A percentile compares a stretch with the other conserved stretches of the same genome.
Evolutionary conservation across 2,888 invertebrate genomes (phyloP).

Genomic region (Trissoscelio sp.): DNA sequence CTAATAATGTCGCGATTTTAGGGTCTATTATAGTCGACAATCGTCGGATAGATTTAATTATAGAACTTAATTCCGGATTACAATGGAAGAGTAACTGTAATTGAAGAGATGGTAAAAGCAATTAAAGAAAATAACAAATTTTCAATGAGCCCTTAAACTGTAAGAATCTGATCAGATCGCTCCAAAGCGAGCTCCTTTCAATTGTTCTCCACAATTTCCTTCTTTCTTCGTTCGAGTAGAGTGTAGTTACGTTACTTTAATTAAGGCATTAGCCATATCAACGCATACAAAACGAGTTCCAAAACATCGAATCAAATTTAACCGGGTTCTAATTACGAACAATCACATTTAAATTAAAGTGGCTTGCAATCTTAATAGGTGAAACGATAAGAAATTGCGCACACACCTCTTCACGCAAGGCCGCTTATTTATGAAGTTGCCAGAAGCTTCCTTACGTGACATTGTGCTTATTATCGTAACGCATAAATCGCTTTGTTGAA

Average conservation of each 20-base stretch:
- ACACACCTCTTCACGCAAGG: conserved; percentile 53
- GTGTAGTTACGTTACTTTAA: conserved; percentile 51
- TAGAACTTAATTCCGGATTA: conserved; percentile 35
- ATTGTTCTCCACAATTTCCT: conserved; percentile 54
- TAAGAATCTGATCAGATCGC: conserved; percentile 51
- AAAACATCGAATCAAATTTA: conserved; percentile 55
- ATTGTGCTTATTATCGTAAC: conserved; percentile 59
- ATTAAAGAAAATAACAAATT: conserved; percentile 62
- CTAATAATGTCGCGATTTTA: conserved; percentile 21
- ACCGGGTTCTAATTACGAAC: conserved; percentile 42
- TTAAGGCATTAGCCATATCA: conserved; percentile 56
- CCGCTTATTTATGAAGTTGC: conserved; percentile 58
- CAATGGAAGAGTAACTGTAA: conserved; percentile 27
- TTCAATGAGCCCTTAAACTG: conserved; percentile 47
- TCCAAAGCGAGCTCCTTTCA: conserved; percentile 29
- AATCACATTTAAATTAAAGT: conserved; percentile 52
- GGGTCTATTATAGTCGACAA: conserved; percentile 24
- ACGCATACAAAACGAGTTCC: conserved; percentile 55
- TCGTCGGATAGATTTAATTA: conserved; percentile 46
- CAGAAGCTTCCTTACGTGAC: conserved; percentile 63
- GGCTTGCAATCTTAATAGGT: conserved; percentile 41
- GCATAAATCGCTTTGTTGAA: conserved; percentile 53
- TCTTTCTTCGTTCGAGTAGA: conserved; percentile 17
- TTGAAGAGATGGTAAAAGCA: conserved; percentile 46
- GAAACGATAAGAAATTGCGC: conserved; percentile 51